Base-by-base conservation (phyloP, 1,140 invertebrate genomes). In the Heliothis subflexa region DNA sequence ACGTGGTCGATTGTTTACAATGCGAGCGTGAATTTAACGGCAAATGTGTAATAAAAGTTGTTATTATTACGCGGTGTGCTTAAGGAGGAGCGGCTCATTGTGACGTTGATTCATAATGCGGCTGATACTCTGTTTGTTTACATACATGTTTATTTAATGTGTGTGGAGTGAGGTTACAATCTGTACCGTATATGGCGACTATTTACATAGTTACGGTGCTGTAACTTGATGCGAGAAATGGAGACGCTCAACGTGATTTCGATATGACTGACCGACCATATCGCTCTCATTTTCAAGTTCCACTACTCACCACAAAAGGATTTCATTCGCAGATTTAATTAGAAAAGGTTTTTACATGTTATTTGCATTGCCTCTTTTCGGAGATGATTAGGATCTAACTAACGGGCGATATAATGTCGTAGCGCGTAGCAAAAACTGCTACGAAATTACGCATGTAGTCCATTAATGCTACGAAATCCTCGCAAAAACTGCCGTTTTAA, bases 1-100 rank as follows among this genome's bases (percentile, higher is more conserved):
- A 91, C 90, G 90, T 91, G 88, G 78, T 83, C 78, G 83, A 85
- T 85, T 89, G 89, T 90, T 86, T 86, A 86, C 83, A 78, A 81
- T 84, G 83, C 84, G 87, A 85, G 82, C 74, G 86, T 82, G 83
- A 80, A 83, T 84, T 90, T 91, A 89, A 86, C 83, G 82, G 79
- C 80, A 77, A 87, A 84, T 81, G 85, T 84, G 85, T 86, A 86
- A 90, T 89, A 89, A 89, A 88, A 83, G 73, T 82, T 83, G 82
- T 83, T 83, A 81, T 85, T 83, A 86, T 80, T 80, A 81, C 75
- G 82, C 81, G 74, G 57, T 55, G 73, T 76, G 74, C 49, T 76
- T 76, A 77, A 52, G 55, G 33, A 61, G 54, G 14, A 70, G 66
- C 64, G 45, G 52, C 50, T 59, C 49, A 68, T 66, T 72, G 72